Percentiles rank a stretch among this genome's conserved stretches.
Evolutionary conservation across 2,888 invertebrate genomes (phyloP).

Genomic region (Aphodius sticticus): DNA sequence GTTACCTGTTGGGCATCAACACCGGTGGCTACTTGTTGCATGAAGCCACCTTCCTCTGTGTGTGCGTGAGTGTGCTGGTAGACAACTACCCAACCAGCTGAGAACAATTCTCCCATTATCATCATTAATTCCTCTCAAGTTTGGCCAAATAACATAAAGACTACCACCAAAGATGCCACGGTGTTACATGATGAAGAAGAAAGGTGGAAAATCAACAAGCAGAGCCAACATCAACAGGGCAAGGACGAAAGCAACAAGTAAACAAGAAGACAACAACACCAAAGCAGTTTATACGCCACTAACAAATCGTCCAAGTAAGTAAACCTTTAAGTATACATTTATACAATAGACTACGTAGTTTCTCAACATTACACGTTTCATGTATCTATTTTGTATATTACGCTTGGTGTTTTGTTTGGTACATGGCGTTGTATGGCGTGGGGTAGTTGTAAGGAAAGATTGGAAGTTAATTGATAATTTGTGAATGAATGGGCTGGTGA

Average conservation of each 20-base stretch:
- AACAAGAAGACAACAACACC: slow-evolving; percentile 68
- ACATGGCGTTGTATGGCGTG: not conserved
- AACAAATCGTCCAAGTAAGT: slow-evolving; percentile 51
- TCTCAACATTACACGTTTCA: not conserved
- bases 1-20: slow-evolving; percentile 58
- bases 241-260: slow-evolving; percentile 62
- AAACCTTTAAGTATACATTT: not conserved
- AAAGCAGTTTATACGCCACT: slow-evolving; percentile 68
- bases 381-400: not conserved
- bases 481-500: not conserved
- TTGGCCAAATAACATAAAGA: not conserved
- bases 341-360: not conserved
- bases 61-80: slow-evolving; percentile 8
- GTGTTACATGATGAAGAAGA: slow-evolving; percentile 79
- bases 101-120: slow-evolving; percentile 13
- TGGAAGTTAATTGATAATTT: not conserved
- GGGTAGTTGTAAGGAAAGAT: not conserved
- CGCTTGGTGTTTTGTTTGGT: not conserved
- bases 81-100: slow-evolving; percentile 40
- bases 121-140: slow-evolving; percentile 21
- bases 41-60: slow-evolving; percentile 49
- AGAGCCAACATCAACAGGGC: slow-evolving; percentile 57
- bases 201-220: slow-evolving; percentile 61
- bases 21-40: slow-evolving; percentile 58
- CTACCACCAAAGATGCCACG: slow-evolving; percentile 69